Base-by-base conservation (phyloP, 2,113 vertebrate species). In the chimpanzee (Pan troglodytes) region DNA sequence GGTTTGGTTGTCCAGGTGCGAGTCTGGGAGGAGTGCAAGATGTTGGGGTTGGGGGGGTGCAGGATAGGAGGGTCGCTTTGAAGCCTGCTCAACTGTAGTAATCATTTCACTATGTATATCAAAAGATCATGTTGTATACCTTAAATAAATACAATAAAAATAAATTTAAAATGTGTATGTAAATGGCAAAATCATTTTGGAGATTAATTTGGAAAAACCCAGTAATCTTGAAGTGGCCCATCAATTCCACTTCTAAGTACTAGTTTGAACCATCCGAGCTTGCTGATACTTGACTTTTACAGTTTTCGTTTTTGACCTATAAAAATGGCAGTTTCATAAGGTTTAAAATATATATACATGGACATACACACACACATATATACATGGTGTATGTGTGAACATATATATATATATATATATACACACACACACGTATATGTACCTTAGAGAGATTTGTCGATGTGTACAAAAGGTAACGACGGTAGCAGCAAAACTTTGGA, bases 401-500 rank as follows among this genome's bases (percentile, higher is more conserved):
- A 43, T 11, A 45, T 14, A 1, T 25, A 32, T 0, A 35, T 25
- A 27, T n/a, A n/a, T n/a, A 38, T 11, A 14, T 0, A 48, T 0
- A 16, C 3, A 57, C 22, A 76, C 18, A 40, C 30, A 48, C 45
- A 57, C 38, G 17, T 18, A 81, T 2, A 14, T 64, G 1, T 68
- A 20, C 5, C 35, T 89, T 79, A 76, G 50, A 57, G 17, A 82
- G 72, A 30, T 90, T 50, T 87, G 23, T 70, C 7, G 14, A 35
- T n/a, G 23, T 76, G 13, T 61, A 6, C 30, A 81, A 89, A 48
- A 94, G 88, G 83, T 80, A 68, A 68, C 5, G 90, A 8, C 32
- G 67, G 6, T 73, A 40, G 32, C 48, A 85, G 48, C 43, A 92
- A 90, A 64, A 79, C 22, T 57, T 25, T 57, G 23, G 10, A 78